These are phyloP conservation scores for Stictonetta naevosa DNA, from an alignment of 2,113 vertebrate genomes.

Conservation along the genomic window DNA sequence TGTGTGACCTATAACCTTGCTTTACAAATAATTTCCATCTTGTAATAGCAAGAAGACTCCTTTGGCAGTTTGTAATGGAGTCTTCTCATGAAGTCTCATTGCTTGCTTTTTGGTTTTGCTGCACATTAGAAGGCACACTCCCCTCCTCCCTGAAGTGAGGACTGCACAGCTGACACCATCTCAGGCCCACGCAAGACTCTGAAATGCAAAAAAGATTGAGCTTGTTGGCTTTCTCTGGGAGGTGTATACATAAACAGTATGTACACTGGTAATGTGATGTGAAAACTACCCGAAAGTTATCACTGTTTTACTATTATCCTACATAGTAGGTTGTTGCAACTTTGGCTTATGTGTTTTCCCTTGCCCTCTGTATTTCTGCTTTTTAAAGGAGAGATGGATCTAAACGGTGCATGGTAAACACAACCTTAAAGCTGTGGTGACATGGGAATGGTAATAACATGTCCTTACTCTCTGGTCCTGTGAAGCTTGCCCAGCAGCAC, in stretches of 20 bases:
- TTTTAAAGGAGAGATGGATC: not conserved
- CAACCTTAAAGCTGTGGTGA: not conserved
- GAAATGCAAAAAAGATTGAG: not conserved
- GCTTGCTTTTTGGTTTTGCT: not conserved
- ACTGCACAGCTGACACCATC: not conserved
- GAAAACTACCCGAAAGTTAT: not conserved
- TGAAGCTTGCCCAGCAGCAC: not conserved
- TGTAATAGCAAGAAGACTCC: constrained; percentile 34
- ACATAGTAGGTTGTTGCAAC: not conserved
- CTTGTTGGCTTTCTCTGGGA: not conserved
- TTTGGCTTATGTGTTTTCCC: not conserved
- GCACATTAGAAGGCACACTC: not conserved
- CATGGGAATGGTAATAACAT: not conserved
- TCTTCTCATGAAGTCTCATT: not conserved
- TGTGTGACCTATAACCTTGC: constrained; percentile 67
- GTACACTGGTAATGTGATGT: not conserved
- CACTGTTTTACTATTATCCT: not conserved
- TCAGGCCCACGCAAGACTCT: not conserved
- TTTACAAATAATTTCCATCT: constrained; percentile 79
- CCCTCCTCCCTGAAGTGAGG: not conserved
- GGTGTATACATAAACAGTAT: not conserved
- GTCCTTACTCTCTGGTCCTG: not conserved
- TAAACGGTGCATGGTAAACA: not conserved
- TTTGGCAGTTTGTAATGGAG: constrained; percentile 16
- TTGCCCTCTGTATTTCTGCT: not conserved